Evolutionary conservation across 1,140 invertebrate genomes (phyloP), one percentile per base, ranked within the genome.

Genomic region (Zelostemma sp.): DNA sequence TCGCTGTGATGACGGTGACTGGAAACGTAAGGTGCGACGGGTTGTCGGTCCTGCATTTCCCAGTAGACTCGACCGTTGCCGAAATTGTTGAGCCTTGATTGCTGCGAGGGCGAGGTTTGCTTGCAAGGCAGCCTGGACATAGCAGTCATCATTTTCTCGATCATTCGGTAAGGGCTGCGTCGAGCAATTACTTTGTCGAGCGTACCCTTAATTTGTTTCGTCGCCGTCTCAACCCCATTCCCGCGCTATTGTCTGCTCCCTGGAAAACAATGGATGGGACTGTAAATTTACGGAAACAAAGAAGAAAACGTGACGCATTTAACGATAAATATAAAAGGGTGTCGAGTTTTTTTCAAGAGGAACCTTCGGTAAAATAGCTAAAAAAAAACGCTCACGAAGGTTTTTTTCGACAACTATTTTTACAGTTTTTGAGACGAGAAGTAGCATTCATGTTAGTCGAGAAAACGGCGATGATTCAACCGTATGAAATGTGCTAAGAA

Each of bases 101-200:
- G 80, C 59, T 80, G 75, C 54, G 80, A 77, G 49, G 79, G 74
- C 56, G 76, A 76, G 25, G 77, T 65, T 75, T 83, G 81, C 71
- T 86, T 86, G 73, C 80, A 84, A 61, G 84, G 81, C 68, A 84
- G 77, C 76, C 84, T 80, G 21, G 83, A 82, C 84, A 86, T 86
- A 65, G 84, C 78, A 75, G 83, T 83, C 83, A 82, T 85, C 84
- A 86, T 86, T 75, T 80, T 83, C 58, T 74, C 45, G 41, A 17
- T 59, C 43, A 66, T 49, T 47, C 28, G 65, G 51, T 12, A 56
- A 59, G 62, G 25, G 69, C 54, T 58, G 21, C 38, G 33, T 61
- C 40, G 51, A 63, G 59, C 50, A 41, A 77, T 79, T 65, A 75
- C 25, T 72, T 76, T 45, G 62, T 68, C 65, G 58, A 43, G 40